A percentile compares a stretch with the other conserved stretches of the same genome.
phyloP scores from a whole-genome alignment of 2,113 vertebrate species.

The Aplodontia rufa region DNA sequence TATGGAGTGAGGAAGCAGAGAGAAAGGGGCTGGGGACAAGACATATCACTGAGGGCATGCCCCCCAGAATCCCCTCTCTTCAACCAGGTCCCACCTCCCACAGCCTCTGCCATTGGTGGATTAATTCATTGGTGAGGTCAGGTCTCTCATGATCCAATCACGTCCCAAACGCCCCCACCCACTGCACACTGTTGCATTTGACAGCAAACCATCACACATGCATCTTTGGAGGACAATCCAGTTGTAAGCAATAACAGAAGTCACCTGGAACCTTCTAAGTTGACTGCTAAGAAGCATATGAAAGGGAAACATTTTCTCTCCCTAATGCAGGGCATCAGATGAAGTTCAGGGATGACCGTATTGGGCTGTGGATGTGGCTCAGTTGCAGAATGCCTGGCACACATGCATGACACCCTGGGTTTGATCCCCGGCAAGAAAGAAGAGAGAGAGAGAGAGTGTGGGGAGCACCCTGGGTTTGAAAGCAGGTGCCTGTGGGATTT shows the following conservation, averaged over 20 bases:
- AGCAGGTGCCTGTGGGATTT: not conserved
- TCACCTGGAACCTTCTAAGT: not conserved
- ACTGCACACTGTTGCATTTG: too few relatives aligned
- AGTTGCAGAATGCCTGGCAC: too few relatives aligned
- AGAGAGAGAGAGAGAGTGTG: too few relatives aligned
- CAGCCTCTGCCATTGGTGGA: too few relatives aligned
- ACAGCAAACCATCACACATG: too few relatives aligned
- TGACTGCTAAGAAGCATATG: not conserved
- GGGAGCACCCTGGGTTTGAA: not conserved
- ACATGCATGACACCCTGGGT: too few relatives aligned
- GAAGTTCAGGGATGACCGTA: not conserved
- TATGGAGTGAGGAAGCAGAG: not conserved
- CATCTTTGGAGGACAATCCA: too few relatives aligned
- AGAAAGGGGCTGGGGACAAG: not conserved
- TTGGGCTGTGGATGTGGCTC: not conserved
- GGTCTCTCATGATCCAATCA: too few relatives aligned
- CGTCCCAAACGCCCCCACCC: too few relatives aligned
- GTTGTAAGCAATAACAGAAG: too few relatives aligned
- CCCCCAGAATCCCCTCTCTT: not conserved
- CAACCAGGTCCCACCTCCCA: not conserved
- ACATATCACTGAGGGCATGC: not conserved
- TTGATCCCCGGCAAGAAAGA: too few relatives aligned
- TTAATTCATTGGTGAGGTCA: too few relatives aligned
- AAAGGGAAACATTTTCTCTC: not conserved
- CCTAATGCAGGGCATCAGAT: not conserved